Conservation (phyloP, 2,797 vertebrate species). For the Heterohyrax brucei region DNA sequence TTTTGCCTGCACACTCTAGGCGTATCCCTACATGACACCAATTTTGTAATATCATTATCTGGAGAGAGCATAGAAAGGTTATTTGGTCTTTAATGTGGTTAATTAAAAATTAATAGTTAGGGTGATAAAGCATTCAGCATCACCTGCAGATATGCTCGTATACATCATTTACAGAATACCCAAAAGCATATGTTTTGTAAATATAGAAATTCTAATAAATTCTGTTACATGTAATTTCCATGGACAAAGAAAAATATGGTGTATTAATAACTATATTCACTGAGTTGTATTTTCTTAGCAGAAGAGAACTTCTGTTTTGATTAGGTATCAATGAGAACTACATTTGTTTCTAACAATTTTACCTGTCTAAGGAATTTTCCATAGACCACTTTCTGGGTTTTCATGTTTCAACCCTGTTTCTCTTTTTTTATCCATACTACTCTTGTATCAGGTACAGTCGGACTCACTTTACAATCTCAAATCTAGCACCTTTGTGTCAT, state of each 20-base stretch:
- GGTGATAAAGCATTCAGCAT: not conserved
- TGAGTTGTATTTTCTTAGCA: not conserved
- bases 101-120: not conserved
- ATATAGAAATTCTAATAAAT: not conserved
- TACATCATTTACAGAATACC: not conserved
- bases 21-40: too few species aligned
- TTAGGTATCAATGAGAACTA: not conserved
- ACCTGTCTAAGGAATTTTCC: not conserved
- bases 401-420: not conserved
- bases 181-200: not conserved
- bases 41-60: too few species aligned
- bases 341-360: constrained; percentile 21
- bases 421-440: not conserved
- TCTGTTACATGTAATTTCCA: not conserved
- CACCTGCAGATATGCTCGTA: not conserved
- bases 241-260: not conserved
- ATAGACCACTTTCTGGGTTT: not conserved
- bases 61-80: too few species aligned
- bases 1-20: not conserved
- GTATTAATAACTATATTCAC: not conserved
- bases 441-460: not conserved
- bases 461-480: not conserved
- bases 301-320: not conserved
- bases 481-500: not conserved
- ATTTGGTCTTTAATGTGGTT: too few species aligned